Evolutionary conservation across 1,140 invertebrate genomes (phyloP).

Genomic region (Armadillidium nasatum): DNA sequence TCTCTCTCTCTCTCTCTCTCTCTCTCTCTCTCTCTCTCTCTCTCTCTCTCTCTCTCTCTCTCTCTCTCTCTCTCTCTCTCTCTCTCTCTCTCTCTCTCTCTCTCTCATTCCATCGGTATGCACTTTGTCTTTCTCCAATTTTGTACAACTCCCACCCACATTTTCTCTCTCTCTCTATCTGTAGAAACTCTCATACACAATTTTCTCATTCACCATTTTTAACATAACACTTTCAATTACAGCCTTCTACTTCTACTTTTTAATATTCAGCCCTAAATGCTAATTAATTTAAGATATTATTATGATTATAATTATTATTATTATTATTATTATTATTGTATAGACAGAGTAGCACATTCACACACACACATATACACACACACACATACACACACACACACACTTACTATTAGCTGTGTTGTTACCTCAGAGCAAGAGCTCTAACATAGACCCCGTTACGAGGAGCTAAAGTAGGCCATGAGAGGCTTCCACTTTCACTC

Average conservation of each 20-base stretch:
- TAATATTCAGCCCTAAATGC: too few relatives aligned
- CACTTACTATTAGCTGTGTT: not conserved
- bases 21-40: not conserved
- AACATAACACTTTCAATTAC: too few relatives aligned
- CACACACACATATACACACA: not conserved
- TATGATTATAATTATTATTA: not conserved
- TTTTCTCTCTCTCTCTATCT: not conserved
- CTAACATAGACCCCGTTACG: slow-evolving; percentile 11
- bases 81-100: slow-evolving; percentile 24
- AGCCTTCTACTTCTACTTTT: too few relatives aligned
- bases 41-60: slow-evolving; percentile 9
- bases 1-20: not conserved
- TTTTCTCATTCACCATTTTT: too few relatives aligned
- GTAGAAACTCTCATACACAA: not conserved
- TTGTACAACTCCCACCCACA: not conserved
- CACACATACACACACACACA: slow-evolving; percentile 20
- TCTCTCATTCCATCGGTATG: not conserved
- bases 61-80: slow-evolving; percentile 20
- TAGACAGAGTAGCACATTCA: not conserved
- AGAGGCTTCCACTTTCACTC: not conserved
- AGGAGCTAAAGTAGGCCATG: slow-evolving; percentile 1
- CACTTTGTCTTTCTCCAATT: too few relatives aligned
- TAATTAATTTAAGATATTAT: too few relatives aligned
- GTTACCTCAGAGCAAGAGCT: not conserved
- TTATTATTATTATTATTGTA: slow-evolving; percentile 5